Evolutionary conservation across 2,113 vertebrate genomes (phyloP), one percentile per base, ranked within the genome.

Genomic region (Microcebus griseorufus): DNA sequence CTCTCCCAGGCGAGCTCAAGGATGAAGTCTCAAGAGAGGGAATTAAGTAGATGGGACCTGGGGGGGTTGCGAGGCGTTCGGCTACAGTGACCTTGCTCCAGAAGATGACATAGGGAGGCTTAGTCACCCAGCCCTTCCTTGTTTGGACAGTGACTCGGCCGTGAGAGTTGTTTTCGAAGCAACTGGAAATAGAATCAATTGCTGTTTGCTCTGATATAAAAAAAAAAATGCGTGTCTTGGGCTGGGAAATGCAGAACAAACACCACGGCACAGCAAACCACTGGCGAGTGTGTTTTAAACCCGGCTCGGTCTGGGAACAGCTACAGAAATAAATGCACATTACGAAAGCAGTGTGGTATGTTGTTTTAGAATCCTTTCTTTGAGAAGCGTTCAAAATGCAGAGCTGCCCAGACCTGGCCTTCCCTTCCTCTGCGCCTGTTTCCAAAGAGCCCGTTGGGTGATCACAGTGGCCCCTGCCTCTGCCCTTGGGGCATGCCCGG

Each of bases 21-120:
- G 82, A 97, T 96, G 97, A 97, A 97, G 97, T 96, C 95, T 92
- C 78, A 60, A 94, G 90, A 94, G 96, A 51, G 95, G 95, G 70
- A 98, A 94, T 87, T 91, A 85, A 94, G 86, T 55, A 88, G 39
- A 32, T 64, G 84, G 70, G 37, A 3, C n/a, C 0, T 45, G 45
- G 48, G 17, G 39, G 81, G 85, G 17, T 23, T 9, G 62, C 22
- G 73, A 42, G 78, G 10, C 7, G 0, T 29, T 39, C 7, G 2
- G 62, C 88, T 4, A 0, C 3, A 17, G 39, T 6, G 83, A 51
- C 53, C n/a, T 67, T 29, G 10, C 81, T 65, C 48, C 16, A 25
- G 65, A 20, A 6, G n/a, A 9, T 81, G 96, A 88, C 84, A 39
- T 58, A 22, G 29, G 55, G 18, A 23, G 84, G 29, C 39, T n/a